Evolutionary conservation across 2,797 vertebrate species (phyloP).

Genomic region (Amniataba percoides): DNA sequence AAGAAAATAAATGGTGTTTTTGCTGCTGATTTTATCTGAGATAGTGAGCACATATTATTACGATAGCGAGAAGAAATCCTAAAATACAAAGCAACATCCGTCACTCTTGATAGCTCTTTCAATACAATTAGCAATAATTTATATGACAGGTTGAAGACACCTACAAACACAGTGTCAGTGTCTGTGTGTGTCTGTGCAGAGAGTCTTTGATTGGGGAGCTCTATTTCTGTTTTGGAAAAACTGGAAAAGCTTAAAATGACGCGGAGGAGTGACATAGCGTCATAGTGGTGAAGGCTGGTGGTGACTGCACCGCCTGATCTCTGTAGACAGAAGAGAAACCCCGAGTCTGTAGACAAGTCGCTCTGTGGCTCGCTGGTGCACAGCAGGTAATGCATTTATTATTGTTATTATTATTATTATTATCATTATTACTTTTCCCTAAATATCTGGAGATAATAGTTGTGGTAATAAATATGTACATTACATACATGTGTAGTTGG

Average conservation of each 20-base stretch:
- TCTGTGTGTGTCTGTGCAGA: neutral
- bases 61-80: neutral
- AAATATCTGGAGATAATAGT: neutral
- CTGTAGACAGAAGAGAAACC: constrained; percentile 13
- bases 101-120: neutral
- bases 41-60: neutral
- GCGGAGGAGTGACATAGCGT: constrained; percentile 56
- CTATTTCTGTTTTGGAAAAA: constrained; percentile 63
- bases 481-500: no score
- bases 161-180: neutral
- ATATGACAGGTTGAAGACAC: neutral
- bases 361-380: constrained; percentile 14
- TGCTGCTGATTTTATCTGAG: neutral
- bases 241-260: constrained; percentile 67
- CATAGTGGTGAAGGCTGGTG: constrained; percentile 36
- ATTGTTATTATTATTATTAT: neutral
- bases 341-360: neutral
- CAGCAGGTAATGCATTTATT: constrained; percentile 55
- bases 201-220: constrained; percentile 10
- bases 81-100: no score
- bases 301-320: constrained; percentile 43
- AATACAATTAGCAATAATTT: neutral
- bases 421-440: neutral
- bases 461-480: neutral
- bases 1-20: neutral